phyloP scores from a whole-genome alignment of 2,888 invertebrate genomes.

The Epistrophella euchroma region DNA sequence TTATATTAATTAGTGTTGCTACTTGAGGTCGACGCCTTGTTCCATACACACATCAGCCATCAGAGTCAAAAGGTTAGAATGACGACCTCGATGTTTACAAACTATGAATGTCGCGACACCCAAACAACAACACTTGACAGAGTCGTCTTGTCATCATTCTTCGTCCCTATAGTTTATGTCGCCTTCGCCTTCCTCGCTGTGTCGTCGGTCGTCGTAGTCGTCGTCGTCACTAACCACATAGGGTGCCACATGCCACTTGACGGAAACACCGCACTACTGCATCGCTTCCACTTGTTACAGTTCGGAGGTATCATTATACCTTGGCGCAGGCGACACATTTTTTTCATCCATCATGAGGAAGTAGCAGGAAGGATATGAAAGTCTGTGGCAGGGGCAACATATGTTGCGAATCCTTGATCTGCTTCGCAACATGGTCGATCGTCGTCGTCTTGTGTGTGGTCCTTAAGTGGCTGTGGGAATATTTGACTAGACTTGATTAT shows the following conservation, averaged over 20 bases:
- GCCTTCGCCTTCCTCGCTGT: slow-evolving; percentile 25
- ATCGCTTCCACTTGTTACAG: slow-evolving; percentile 63
- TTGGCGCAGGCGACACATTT: slow-evolving; percentile 60
- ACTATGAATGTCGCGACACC: slow-evolving; percentile 74
- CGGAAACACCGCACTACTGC: slow-evolving; percentile 29
- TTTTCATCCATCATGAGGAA: slow-evolving; percentile 33
- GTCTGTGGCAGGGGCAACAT: slow-evolving; percentile 52
- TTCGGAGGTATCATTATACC: slow-evolving; percentile 58
- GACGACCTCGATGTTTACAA: slow-evolving; percentile 66
- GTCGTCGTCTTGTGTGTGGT: slow-evolving; percentile 52
- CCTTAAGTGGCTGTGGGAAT: slow-evolving; percentile 61
- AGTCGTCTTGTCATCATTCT: slow-evolving; percentile 44
- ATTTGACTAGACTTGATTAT: slow-evolving; percentile 64
- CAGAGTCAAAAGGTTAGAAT: slow-evolving; percentile 40
- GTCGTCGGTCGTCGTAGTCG: slow-evolving; percentile 32
- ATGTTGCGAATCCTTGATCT: slow-evolving; percentile 66
- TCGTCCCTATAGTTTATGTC: background rate
- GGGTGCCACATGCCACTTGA: slow-evolving; percentile 74
- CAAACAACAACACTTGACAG: slow-evolving; percentile 71
- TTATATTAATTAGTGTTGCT: slow-evolving; percentile 73
- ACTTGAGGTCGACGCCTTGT: slow-evolving; percentile 74
- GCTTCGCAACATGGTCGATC: slow-evolving; percentile 41
- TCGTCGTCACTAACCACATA: slow-evolving; percentile 63
- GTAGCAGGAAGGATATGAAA: slow-evolving; percentile 65
- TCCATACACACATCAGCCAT: slow-evolving; percentile 2